Conservation (phyloP, 2,113 vertebrate genomes). For the Sitta europaea region DNA sequence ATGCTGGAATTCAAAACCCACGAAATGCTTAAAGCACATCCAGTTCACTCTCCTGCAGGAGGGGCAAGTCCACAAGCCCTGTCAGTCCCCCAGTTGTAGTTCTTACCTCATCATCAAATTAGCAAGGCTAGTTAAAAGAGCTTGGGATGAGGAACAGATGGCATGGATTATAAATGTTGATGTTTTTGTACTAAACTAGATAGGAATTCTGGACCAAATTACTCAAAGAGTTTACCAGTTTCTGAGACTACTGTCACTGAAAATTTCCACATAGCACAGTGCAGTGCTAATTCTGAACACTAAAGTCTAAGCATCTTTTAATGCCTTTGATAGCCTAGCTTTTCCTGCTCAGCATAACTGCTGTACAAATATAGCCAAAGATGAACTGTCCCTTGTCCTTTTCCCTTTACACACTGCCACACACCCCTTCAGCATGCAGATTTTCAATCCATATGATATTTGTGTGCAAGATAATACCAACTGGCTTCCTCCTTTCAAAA, state of each 20-base stretch:
- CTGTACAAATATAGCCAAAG: background rate
- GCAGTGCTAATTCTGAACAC: background rate
- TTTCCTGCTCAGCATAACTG: background rate
- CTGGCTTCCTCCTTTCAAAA: background rate
- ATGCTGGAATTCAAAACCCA: constrained; percentile 12
- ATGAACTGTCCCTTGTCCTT: background rate
- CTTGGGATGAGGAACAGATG: constrained; percentile 9
- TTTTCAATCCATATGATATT: background rate
- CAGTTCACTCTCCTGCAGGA: background rate
- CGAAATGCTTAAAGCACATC: background rate
- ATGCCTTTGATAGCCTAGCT: background rate
- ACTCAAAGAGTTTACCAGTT: background rate
- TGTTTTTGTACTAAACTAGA: background rate
- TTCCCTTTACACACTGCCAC: background rate
- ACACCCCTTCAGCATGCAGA: background rate
- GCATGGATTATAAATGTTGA: background rate
- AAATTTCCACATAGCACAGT: background rate
- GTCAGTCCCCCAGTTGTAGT: background rate
- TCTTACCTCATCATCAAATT: constrained; percentile 14
- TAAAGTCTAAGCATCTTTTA: background rate
- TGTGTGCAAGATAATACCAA: background rate
- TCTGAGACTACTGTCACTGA: background rate
- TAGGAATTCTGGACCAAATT: background rate
- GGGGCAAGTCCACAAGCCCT: background rate
- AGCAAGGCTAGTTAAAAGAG: constrained; percentile 5